Conservation (phyloP, 2,888 invertebrate species). For the Thalpophila matura region DNA sequence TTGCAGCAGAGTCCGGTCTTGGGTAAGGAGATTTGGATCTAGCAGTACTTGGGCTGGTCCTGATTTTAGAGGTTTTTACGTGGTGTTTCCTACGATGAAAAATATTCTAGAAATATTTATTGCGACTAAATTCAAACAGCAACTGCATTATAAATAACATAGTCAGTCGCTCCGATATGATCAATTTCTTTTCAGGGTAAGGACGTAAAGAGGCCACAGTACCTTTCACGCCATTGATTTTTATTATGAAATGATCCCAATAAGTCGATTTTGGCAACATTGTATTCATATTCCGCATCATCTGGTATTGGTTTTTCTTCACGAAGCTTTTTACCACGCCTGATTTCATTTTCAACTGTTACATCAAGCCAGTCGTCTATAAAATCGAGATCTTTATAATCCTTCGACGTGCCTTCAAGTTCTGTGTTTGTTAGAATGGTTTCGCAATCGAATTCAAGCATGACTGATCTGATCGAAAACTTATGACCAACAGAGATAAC, state of each 20-base stretch:
- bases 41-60: neutral
- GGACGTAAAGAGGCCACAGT: neutral
- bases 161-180: no score
- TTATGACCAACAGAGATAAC: no score
- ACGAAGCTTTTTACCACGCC: slow-evolving; percentile 67
- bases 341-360: slow-evolving; percentile 64
- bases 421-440: slow-evolving; percentile 18
- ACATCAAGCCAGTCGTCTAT: slow-evolving; percentile 58
- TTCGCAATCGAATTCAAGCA: slow-evolving; percentile 19
- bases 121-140: no score
- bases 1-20: neutral
- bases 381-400: slow-evolving; percentile 49
- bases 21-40: slow-evolving; percentile 3
- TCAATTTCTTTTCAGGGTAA: neutral
- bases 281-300: slow-evolving; percentile 42
- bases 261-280: slow-evolving; percentile 20
- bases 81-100: slow-evolving; percentile 21
- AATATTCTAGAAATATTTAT: no score
- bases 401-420: neutral
- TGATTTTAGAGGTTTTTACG: neutral
- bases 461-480: neutral
- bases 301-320: slow-evolving; percentile 55
- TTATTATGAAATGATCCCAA: slow-evolving; percentile 10
- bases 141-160: no score
- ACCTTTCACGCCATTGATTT: slow-evolving; percentile 35